Evolutionary conservation across 37 sponge, comb jelly and placozoan genomes (phyloP), one percentile per base, ranked within the genome.

Genomic region (Amphimedon queenslandica): DNA sequence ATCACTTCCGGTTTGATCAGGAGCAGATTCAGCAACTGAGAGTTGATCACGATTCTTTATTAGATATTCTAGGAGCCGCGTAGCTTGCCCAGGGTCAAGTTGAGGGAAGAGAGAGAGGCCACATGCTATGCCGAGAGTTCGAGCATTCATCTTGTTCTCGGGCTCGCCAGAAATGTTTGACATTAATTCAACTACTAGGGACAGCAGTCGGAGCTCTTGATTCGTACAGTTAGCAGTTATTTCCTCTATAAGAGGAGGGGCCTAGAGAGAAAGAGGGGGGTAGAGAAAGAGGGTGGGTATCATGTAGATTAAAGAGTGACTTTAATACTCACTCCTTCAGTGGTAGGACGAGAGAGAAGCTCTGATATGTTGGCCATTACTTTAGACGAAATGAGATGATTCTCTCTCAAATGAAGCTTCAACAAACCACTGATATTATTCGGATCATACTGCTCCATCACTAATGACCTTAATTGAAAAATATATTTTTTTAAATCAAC

Each of bases 101-200:
- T 69, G 57, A 29, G 90, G 90, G 66, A 89, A 89, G n/a, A 89
- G 23, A 23, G 85, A 84, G 42, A 89, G 85, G 6, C 85, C 90
- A 31, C 90, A 89, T 10, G 85, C 79, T 16, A 89, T 75, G 29
- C 78, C 84, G 8, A 89, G 72, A 3, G 90, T 74, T 16, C 73
- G 77, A 1, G 80, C 61, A 28, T 71, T 75, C 90, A 89, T 89
- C 67, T 76, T 79, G 66, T 83, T 89, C 84, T 78, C 77, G 11
- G 78, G 84, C 42, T 77, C 73, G 47, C 57, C 57, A 0, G 72
- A 47, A 4, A 77, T 27, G 0, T 57, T 57, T 0, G 51, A 42
- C 67, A 84, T 33, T n/a, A 67, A 4, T 23, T 32, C 35, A 3
- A 67, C 41, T 20, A 67, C 4, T 37, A 51, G 5, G 23, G 27